Evolutionary conservation across 2,797 vertebrate species (phyloP).

Genomic region (Petrocephalus sullivani): DNA sequence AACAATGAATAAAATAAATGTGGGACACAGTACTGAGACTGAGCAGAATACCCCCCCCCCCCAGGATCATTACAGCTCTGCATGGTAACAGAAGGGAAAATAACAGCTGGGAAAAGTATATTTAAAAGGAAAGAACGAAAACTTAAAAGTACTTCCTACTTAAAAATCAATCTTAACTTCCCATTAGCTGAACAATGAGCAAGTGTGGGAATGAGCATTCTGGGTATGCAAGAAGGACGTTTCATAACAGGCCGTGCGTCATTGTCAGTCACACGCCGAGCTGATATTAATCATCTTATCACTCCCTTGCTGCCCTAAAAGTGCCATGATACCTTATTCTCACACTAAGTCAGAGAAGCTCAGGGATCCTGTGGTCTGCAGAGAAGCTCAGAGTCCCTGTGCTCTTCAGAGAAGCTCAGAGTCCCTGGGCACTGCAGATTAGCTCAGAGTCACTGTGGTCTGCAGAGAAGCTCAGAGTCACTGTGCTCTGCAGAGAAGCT

Average conservation of each 20-base stretch:
- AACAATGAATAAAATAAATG: constrained; percentile 3
- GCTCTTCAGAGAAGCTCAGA: too few species aligned
- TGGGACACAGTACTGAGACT: not conserved
- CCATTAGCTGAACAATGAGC: constrained; percentile 9
- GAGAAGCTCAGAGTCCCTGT: too few species aligned
- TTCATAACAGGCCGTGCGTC: not conserved
- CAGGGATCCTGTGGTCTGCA: constrained; percentile 31
- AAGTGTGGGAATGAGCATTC: not conserved
- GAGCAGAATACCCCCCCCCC: constrained; percentile 8
- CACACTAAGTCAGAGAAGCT: constrained; percentile 54
- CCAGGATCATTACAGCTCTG: constrained; percentile 19
- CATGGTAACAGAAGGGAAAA: not conserved
- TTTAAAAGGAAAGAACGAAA: not conserved
- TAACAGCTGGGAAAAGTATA: constrained; percentile 1
- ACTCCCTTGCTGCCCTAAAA: not conserved
- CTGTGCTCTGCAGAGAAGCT: not conserved
- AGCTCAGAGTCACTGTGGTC: not conserved
- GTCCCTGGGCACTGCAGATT: too few species aligned
- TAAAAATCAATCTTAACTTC: constrained; percentile 12
- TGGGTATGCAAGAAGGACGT: not conserved
- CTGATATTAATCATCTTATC: not conserved
- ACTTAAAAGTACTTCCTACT: not conserved
- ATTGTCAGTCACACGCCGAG: not conserved
- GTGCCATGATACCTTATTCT: constrained; percentile 36
- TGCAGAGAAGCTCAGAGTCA: too few species aligned